phyloP scores from a whole-genome alignment of 2,888 invertebrate genomes.

The Erebia palarica region DNA sequence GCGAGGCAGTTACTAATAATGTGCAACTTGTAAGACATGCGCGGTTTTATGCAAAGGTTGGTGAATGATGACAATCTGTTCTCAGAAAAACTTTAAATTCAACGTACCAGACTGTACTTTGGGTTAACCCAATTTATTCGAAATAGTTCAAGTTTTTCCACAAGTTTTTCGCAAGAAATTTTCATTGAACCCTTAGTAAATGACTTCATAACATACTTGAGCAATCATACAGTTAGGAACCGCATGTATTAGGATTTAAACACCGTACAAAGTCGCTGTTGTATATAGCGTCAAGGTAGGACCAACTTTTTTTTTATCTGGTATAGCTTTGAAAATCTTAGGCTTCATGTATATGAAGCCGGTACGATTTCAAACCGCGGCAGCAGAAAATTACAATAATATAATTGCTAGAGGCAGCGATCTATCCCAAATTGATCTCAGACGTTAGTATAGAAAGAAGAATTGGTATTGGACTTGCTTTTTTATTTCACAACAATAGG shows the following conservation, averaged over 20 bases:
- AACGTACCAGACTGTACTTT: neutral
- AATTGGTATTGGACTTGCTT: no score
- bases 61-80: no score
- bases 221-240: neutral
- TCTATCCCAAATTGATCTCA: neutral
- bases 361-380: neutral
- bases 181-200: slow-evolving; percentile 2
- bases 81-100: neutral
- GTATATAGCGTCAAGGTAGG: neutral
- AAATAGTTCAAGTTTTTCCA: neutral
- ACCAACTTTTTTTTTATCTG: no score
- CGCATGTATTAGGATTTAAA: neutral
- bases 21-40: no score
- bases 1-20: no score
- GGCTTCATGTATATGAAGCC: no score
- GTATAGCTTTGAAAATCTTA: no score
- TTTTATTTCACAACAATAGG: no score
- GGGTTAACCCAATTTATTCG: neutral
- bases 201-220: neutral
- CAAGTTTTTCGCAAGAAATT: slow-evolving; percentile 1
- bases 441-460: no score
- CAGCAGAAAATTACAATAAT: neutral
- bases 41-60: no score
- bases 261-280: neutral
- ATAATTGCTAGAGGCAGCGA: neutral